Percentiles rank a stretch among this genome's conserved stretches.
Evolutionary conservation across 2,888 invertebrate species (phyloP).

Genomic region (Sesia bembeciformis): DNA sequence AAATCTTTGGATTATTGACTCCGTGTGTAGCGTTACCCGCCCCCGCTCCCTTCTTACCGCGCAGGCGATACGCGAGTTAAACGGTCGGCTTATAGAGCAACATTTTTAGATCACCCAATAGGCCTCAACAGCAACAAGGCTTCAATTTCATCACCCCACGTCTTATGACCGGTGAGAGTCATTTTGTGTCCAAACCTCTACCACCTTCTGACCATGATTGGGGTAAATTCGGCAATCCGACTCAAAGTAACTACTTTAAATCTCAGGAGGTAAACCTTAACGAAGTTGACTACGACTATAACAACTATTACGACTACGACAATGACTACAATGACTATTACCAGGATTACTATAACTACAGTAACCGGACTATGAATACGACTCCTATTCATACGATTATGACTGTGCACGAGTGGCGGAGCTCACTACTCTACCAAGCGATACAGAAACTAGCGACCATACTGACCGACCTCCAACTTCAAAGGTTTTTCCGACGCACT

Average conservation of each 20-base stretch:
- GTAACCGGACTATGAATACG: not conserved
- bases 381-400: not conserved
- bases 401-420: not conserved
- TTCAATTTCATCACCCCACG: not conserved
- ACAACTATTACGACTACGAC: not conserved
- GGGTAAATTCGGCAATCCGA: constrained; percentile 12
- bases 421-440: not conserved
- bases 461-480: not conserved
- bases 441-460: not conserved
- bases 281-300: not conserved
- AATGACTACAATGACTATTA: not conserved
- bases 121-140: too few species aligned
- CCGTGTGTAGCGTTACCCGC: too few species aligned
- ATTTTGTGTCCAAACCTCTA: not conserved
- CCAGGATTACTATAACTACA: not conserved
- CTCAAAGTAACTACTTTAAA: constrained; percentile 16
- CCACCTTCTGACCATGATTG: constrained; percentile 7
- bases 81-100: too few species aligned
- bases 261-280: constrained; percentile 12
- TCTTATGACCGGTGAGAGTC: not conserved
- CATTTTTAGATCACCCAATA: not conserved
- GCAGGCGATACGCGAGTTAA: too few species aligned
- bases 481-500: constrained; percentile 11
- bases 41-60: too few species aligned
- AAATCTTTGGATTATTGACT: too few species aligned